These are phyloP conservation scores for Ennomos fuscantarius DNA, from an alignment of 2,888 invertebrate genomes.

Conservation along the genomic window DNA sequence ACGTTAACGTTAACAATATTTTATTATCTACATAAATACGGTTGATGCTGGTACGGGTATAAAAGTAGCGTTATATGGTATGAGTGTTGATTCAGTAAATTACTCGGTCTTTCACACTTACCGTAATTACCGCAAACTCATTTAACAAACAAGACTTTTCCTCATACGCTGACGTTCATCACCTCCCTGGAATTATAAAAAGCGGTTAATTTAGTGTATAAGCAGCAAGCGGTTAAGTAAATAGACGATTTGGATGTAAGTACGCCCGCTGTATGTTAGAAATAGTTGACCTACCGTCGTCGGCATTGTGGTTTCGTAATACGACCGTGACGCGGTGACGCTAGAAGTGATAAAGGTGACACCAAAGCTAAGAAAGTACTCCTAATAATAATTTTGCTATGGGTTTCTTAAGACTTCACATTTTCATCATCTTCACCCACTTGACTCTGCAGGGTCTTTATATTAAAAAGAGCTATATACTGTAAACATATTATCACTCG, in stretches of 20 bases:
- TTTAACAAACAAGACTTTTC: constrained; percentile 9
- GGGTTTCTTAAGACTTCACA: too few relatives aligned
- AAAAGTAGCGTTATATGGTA: too few relatives aligned
- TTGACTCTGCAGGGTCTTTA: too few relatives aligned
- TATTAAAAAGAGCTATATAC: too few relatives aligned
- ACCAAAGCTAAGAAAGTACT: too few relatives aligned
- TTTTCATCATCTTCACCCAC: too few relatives aligned
- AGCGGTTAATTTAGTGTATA: constrained; percentile 13
- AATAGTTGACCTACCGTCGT: constrained; percentile 23
- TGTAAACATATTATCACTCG: too few relatives aligned
- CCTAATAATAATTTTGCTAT: too few relatives aligned
- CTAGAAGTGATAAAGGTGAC: neutral
- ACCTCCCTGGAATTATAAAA: constrained; percentile 11
- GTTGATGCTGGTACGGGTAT: too few relatives aligned
- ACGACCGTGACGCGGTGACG: constrained; percentile 12
- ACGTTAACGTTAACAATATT: too few relatives aligned
- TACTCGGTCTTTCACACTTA: constrained; percentile 3
- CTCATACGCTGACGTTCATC: constrained; percentile 9
- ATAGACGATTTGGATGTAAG: constrained; percentile 14
- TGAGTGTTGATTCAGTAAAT: neutral
- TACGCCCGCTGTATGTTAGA: constrained; percentile 10
- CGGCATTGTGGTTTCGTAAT: constrained; percentile 20
- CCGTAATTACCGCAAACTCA: neutral
- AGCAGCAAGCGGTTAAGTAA: constrained; percentile 22
- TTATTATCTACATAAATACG: too few relatives aligned